These are phyloP conservation scores for Aythya baeri DNA, from an alignment of 2,113 vertebrate species.

Conservation along the genomic window DNA sequence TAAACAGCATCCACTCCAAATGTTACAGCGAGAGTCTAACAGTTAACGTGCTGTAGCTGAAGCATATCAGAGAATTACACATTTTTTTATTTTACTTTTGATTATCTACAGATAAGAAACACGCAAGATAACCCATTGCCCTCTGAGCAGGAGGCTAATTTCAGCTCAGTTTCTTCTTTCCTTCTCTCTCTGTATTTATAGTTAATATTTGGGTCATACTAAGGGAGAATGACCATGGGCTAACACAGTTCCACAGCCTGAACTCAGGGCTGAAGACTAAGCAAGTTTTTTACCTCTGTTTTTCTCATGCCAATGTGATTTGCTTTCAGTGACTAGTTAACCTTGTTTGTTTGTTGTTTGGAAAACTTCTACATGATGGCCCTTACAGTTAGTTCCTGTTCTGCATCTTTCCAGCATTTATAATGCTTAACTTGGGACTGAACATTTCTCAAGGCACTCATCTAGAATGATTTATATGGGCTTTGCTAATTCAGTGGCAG, in stretches of 20 bases:
- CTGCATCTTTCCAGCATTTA: conserved; percentile 27
- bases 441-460: conserved; percentile 33
- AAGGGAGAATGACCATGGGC: neutral
- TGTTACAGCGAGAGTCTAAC: neutral
- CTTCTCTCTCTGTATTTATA: neutral
- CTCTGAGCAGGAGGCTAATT: conserved; percentile 1
- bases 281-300: neutral
- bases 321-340: neutral
- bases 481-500: conserved; percentile 21
- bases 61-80: neutral
- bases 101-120: neutral
- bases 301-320: neutral
- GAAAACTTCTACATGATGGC: neutral
- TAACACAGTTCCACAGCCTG: neutral
- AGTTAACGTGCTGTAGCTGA: neutral
- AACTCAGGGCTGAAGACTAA: neutral
- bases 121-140: neutral
- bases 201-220: neutral
- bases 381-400: neutral
- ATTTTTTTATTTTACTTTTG: neutral
- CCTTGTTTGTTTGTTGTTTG: neutral
- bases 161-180: neutral
- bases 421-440: conserved; percentile 28
- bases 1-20: neutral
- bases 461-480: conserved; percentile 47